These are phyloP conservation scores for Anthonomus grandis DNA, from an alignment of 1,140 invertebrate genomes.

Conservation along the genomic window DNA sequence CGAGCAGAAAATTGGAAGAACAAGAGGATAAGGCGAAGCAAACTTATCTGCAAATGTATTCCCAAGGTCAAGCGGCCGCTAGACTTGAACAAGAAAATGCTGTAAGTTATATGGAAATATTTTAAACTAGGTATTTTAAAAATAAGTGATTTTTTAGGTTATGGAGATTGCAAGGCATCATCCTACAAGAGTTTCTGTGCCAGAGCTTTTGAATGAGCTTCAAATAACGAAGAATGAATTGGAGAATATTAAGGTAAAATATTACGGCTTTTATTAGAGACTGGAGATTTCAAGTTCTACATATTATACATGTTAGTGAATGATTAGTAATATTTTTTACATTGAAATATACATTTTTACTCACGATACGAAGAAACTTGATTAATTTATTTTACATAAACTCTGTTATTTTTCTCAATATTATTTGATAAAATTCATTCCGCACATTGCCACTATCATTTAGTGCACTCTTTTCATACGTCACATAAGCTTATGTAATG, in stretches of 20 bases:
- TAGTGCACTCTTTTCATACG: too few relatives aligned
- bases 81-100: conserved; percentile 64
- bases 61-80: conserved; percentile 74
- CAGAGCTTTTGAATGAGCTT: conserved; percentile 73
- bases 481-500: too few relatives aligned
- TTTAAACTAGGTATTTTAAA: neutral
- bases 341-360: too few relatives aligned
- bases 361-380: too few relatives aligned
- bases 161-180: conserved; percentile 57
- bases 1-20: conserved; percentile 62
- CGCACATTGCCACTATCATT: too few relatives aligned
- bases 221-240: conserved; percentile 78
- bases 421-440: too few relatives aligned
- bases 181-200: conserved; percentile 66
- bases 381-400: too few relatives aligned
- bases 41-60: conserved; percentile 78
- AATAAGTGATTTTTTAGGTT: conserved; percentile 51
- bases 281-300: too few relatives aligned
- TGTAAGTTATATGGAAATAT: conserved; percentile 44
- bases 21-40: conserved; percentile 73
- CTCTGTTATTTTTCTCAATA: too few relatives aligned
- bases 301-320: too few relatives aligned
- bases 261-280: too few relatives aligned
- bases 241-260: conserved; percentile 76
- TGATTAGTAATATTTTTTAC: too few relatives aligned